These are phyloP conservation scores for Drosophila quinaria DNA, from an alignment of 2,888 invertebrate species.

Conservation along the genomic window DNA sequence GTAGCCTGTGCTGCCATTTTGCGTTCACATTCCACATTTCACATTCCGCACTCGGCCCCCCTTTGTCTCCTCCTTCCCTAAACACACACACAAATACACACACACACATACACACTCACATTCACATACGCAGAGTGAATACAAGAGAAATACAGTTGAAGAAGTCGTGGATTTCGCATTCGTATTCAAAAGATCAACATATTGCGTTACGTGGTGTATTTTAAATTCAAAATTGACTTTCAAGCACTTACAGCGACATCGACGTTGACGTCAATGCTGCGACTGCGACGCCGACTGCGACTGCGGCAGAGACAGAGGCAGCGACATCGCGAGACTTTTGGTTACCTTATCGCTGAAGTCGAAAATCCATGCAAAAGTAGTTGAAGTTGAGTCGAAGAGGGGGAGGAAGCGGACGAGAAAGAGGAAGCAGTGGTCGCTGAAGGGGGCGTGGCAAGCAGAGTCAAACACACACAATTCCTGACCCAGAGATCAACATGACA, in stretches of 20 bases:
- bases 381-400: neutral
- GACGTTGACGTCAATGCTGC: constrained; percentile 17
- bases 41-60: constrained; percentile 27
- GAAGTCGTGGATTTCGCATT: constrained; percentile 65
- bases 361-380: constrained; percentile 26
- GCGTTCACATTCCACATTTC: constrained; percentile 42
- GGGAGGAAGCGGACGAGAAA: neutral
- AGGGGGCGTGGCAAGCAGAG: constrained; percentile 10
- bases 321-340: constrained; percentile 24
- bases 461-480: constrained; percentile 19
- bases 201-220: constrained; percentile 80
- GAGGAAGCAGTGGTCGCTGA: too few species aligned
- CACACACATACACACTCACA: neutral
- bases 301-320: neutral
- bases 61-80: neutral
- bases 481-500: constrained; percentile 33
- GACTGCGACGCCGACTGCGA: neutral
- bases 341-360: constrained; percentile 38
- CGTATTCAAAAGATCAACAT: constrained; percentile 81
- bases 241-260: constrained; percentile 70
- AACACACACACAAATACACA: neutral
- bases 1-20: constrained; percentile 66
- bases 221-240: constrained; percentile 81
- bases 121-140: constrained; percentile 2
- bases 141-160: constrained; percentile 26